These are phyloP conservation scores for Pachyuromys duprasi DNA, from an alignment of 2,797 vertebrate species.

Conservation along the genomic window DNA sequence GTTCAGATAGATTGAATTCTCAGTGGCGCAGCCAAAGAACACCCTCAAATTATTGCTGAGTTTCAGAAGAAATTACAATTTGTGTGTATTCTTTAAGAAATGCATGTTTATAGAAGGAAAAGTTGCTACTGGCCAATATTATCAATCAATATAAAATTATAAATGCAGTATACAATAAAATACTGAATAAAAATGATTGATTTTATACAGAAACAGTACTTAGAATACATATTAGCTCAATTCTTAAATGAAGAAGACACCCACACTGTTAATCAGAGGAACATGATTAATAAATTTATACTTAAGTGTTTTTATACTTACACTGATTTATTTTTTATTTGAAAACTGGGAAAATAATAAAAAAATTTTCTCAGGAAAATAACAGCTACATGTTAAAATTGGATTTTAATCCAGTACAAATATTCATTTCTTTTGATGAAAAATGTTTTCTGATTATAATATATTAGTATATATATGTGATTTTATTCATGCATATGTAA, in stretches of 20 bases:
- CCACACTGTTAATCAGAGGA: not conserved
- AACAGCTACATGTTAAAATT: not conserved
- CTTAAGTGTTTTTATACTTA: not conserved
- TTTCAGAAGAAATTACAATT: not conserved
- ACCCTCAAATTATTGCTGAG: not conserved
- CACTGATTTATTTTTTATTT: not conserved
- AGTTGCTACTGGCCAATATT: not conserved
- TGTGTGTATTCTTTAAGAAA: not conserved
- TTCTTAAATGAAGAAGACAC: not conserved
- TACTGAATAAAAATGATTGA: not conserved
- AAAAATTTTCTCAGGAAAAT: not conserved
- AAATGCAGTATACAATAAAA: conserved; percentile 32
- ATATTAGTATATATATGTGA: not conserved
- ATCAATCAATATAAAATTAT: conserved; percentile 24
- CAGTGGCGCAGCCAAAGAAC: not conserved
- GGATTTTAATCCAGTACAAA: not conserved
- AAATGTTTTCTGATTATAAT: not conserved
- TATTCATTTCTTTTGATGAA: not conserved
- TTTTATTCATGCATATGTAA: not conserved
- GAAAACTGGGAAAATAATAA: not conserved
- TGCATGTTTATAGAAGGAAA: not conserved
- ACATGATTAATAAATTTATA: conserved; percentile 38
- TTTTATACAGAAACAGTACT: not conserved
- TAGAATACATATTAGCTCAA: not conserved
- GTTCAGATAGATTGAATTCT: not conserved